These are phyloP conservation scores for Sinohyriopsis cumingii DNA, from an alignment of 2,888 invertebrate genomes.

Conservation along the genomic window DNA sequence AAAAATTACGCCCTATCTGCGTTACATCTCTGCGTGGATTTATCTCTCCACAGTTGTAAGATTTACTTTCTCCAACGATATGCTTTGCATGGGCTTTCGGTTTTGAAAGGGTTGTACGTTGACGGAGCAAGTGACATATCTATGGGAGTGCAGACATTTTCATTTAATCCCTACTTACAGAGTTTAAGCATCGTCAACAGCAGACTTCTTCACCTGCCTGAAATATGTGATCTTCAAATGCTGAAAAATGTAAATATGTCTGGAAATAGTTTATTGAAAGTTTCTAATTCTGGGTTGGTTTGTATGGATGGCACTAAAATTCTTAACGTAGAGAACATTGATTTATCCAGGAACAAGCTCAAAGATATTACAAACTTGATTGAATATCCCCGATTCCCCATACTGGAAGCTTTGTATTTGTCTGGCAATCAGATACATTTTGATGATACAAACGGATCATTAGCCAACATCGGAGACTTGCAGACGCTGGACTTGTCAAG, in stretches of 20 bases:
- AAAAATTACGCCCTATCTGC: constrained; percentile 16
- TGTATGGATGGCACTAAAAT: constrained; percentile 9
- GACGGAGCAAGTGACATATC: constrained; percentile 22
- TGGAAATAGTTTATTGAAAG: constrained; percentile 18
- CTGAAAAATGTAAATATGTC: constrained; percentile 24
- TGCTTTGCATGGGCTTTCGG: constrained; percentile 17
- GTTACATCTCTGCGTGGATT: constrained; percentile 7
- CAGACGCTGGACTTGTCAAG: constrained; percentile 21
- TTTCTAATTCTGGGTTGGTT: constrained; percentile 23
- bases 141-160: constrained; percentile 23
- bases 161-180: constrained; percentile 12
- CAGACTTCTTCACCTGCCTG: constrained; percentile 21
- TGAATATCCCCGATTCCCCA: constrained; percentile 14
- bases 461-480: constrained; percentile 16
- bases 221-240: constrained; percentile 14
- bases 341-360: constrained; percentile 29
- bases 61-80: constrained; percentile 23
- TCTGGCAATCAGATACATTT: constrained; percentile 15
- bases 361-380: constrained; percentile 13
- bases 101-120: constrained; percentile 11
- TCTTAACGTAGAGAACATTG: constrained; percentile 12
- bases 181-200: constrained; percentile 15
- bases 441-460: constrained; percentile 6
- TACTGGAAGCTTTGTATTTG: constrained; percentile 16
- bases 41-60: constrained; percentile 26